Base-by-base conservation (phyloP, 2,888 invertebrate genomes). In the Cistogaster globosa region DNA sequence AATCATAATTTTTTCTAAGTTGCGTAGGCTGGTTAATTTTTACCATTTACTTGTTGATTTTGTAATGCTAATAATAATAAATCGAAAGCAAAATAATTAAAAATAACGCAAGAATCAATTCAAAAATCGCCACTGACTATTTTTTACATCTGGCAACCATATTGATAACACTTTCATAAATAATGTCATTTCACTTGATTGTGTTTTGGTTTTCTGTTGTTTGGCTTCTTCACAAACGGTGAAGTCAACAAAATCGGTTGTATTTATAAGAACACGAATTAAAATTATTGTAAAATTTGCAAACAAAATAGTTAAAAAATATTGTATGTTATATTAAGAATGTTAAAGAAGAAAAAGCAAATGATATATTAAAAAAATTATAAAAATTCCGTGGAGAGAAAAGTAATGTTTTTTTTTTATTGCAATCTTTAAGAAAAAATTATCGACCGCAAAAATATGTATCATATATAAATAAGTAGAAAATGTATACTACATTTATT, bases 371-470 rank as follows among this genome's bases (percentile, higher is more conserved):
- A 68, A 68, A 57, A 74, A 22, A n/a, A 45, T 32, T 57, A 26
- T 12, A 72, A 65, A 51, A 65, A 18, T 16, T 45, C 26, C 57
- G 51, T 48, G 22, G 62, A 42, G 42, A 80, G 6, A 60, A 82
- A 82, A 76, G 75, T 76, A 82, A 82, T 60, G 18, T 62, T 55
- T 22, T 48, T 22, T 48, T 67, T 71, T 65, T 60, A 51, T 42
- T 42, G 42, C 51, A 83, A 42, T 51, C n/a, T 51, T 69, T 26
- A 65, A 69, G n/a, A n/a, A 76, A 62, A 80, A 67, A 76, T 58
- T 84, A 84, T 84, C 84, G 84, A 84, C 84, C 84, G 84, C 81
- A 84, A 84, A 77, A 84, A 80, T 84, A 77, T 80, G 63, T 84
- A 76, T 62, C 18, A 58, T 80, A 45, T 74, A n/a, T 80, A 58